phyloP scores from a whole-genome alignment of 2,888 invertebrate species.

The Euproctis similis region DNA sequence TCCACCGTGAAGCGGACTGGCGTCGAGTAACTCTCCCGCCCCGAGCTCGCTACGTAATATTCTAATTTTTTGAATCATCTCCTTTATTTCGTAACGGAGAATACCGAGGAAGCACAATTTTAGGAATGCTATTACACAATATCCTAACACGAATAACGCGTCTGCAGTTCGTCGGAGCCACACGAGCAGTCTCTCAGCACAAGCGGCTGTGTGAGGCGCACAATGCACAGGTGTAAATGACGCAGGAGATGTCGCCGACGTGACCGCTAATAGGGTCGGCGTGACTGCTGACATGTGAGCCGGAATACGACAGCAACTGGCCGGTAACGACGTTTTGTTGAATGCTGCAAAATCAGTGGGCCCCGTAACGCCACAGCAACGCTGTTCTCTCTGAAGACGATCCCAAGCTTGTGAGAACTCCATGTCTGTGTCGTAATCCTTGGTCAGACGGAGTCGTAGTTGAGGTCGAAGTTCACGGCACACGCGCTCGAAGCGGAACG shows the following conservation, averaged over 20 bases:
- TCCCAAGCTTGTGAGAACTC: constrained; percentile 88
- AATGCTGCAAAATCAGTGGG: constrained; percentile 70
- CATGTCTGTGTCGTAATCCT: constrained; percentile 82
- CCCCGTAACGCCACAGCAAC: constrained; percentile 87
- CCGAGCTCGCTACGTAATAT: constrained; percentile 82
- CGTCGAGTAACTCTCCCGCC: constrained; percentile 63
- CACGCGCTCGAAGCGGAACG: constrained; percentile 85
- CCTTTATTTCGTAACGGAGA: constrained; percentile 89
- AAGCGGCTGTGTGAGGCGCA: constrained; percentile 76
- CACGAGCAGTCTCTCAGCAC: constrained; percentile 81
- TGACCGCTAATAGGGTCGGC: constrained; percentile 69
- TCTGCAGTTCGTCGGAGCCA: constrained; percentile 89
- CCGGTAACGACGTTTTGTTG: constrained; percentile 57
- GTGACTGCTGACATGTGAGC: constrained; percentile 55
- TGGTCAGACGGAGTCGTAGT: constrained; percentile 75
- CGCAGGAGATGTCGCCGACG: constrained; percentile 48
- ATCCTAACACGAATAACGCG: constrained; percentile 86
- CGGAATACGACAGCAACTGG: constrained; percentile 64
- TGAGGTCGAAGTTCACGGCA: constrained; percentile 84
- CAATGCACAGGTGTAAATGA: constrained; percentile 59
- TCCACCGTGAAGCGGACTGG: constrained; percentile 65
- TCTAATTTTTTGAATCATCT: constrained; percentile 94
- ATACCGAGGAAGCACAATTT: constrained; percentile 93
- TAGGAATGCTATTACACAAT: constrained; percentile 91
- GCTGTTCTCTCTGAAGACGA: constrained; percentile 82